These are phyloP conservation scores for Dipus sagitta DNA, from an alignment of 2,797 vertebrate species.

Conservation along the genomic window DNA sequence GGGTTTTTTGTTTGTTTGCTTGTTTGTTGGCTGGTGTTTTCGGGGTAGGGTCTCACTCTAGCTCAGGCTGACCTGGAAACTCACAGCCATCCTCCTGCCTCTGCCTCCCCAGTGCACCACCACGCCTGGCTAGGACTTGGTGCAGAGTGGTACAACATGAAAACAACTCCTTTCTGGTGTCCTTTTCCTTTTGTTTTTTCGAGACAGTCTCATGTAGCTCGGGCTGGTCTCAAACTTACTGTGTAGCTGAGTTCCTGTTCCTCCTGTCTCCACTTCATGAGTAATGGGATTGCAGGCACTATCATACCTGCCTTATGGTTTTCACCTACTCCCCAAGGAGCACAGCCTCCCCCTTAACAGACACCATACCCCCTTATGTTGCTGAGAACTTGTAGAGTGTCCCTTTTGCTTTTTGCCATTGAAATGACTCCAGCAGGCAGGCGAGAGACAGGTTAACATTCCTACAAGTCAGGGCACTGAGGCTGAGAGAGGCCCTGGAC, in stretches of 20 bases:
- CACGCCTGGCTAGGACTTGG: too few species aligned
- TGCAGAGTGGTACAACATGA: too few species aligned
- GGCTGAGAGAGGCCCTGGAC: not conserved
- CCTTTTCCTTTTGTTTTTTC: not conserved
- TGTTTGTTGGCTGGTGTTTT: too few species aligned
- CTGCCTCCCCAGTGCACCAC: too few species aligned
- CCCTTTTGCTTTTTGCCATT: not conserved
- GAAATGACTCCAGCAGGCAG: not conserved
- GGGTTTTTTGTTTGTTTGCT: too few species aligned
- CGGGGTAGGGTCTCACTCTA: too few species aligned
- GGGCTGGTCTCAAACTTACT: not conserved
- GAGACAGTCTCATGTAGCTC: not conserved
- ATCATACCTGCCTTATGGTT: not conserved
- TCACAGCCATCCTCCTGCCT: too few species aligned
- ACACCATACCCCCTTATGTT: not conserved
- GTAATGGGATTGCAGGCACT: not conserved
- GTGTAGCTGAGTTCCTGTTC: not conserved
- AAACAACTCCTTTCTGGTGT: too few species aligned
- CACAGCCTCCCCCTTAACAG: not conserved
- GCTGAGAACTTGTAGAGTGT: not conserved
- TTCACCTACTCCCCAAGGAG: not conserved
- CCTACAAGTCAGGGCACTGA: not conserved
- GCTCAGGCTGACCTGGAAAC: too few species aligned
- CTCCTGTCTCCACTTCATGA: not conserved
- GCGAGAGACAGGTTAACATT: not conserved